A percentile compares a stretch with the other conserved stretches of the same genome.
phyloP scores from a whole-genome alignment of 2,888 invertebrate genomes.

The Drosophila kambysellisi region DNA sequence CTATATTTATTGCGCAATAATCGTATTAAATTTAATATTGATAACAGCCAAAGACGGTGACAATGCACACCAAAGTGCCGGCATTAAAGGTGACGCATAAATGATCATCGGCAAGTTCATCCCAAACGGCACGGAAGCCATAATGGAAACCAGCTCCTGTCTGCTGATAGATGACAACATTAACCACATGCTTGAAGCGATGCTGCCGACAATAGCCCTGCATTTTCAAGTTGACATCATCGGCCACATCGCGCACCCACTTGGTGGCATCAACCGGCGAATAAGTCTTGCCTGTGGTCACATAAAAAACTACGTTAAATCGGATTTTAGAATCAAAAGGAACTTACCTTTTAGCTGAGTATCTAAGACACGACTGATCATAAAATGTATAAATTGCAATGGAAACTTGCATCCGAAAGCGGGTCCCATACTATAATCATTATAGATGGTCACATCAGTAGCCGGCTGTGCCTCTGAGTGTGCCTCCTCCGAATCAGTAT shows the following conservation, averaged over 20 bases:
- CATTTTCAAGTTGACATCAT: conserved; percentile 46
- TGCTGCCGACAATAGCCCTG: conserved; percentile 35
- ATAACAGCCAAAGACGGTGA: conserved; percentile 58
- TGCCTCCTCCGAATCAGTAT: conserved; percentile 26
- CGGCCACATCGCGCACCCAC: conserved; percentile 65
- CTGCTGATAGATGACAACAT: conserved; percentile 59
- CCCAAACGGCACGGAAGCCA: conserved; percentile 69
- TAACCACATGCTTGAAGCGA: conserved; percentile 63
- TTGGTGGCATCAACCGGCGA: conserved; percentile 45
- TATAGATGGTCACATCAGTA: conserved; percentile 61
- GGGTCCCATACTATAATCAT: conserved; percentile 61
- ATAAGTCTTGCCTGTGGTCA: conserved; percentile 42
- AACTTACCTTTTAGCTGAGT: conserved; percentile 36
- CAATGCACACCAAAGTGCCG: conserved; percentile 48
- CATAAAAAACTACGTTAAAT: not conserved
- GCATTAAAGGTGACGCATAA: conserved; percentile 26
- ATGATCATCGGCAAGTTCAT: conserved; percentile 57
- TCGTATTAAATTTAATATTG: conserved; percentile 39
- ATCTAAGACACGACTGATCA: conserved; percentile 25
- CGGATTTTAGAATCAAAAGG: not conserved
- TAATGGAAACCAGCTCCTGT: conserved; percentile 59
- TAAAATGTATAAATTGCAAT: conserved; percentile 45
- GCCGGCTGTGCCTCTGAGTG: conserved; percentile 42
- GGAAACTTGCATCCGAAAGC: conserved; percentile 68
- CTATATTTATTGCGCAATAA: not conserved